Conservation (phyloP, 1,140 invertebrate species). For the Neodiprion pinetum region DNA sequence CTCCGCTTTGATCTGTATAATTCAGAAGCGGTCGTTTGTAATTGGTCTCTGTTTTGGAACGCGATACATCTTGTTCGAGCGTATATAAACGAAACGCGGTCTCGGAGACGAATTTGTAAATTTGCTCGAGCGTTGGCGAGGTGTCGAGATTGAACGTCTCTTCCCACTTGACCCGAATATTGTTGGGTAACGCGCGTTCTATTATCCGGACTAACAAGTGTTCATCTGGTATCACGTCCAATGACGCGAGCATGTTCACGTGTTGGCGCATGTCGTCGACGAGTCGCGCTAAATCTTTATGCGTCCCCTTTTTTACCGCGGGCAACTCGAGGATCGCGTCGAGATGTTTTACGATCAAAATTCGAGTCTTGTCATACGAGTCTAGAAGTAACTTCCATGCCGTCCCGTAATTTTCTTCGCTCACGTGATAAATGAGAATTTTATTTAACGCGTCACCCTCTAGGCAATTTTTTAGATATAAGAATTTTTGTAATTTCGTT, state of each 20-base stretch:
- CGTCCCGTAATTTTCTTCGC: slow-evolving; percentile 28
- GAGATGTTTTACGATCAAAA: slow-evolving; percentile 28
- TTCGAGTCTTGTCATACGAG: slow-evolving; percentile 26
- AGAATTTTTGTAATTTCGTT: slow-evolving; percentile 13
- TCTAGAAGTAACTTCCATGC: slow-evolving; percentile 29
- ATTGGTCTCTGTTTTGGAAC: neutral
- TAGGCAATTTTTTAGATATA: slow-evolving; percentile 28
- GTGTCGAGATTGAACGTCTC: neutral
- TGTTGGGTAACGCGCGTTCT: slow-evolving; percentile 20
- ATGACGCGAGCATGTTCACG: slow-evolving; percentile 26
- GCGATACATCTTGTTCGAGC: slow-evolving; percentile 6
- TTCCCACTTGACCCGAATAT: slow-evolving; percentile 28
- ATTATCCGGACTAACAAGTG: slow-evolving; percentile 11
- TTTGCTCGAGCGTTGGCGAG: slow-evolving; percentile 11
- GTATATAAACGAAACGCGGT: slow-evolving; percentile 14
- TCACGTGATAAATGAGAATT: neutral
- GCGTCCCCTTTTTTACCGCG: slow-evolving; percentile 15
- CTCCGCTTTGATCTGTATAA: slow-evolving; percentile 12
- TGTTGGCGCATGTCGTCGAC: slow-evolving; percentile 24
- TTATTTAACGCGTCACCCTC: slow-evolving; percentile 20
- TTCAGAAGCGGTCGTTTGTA: neutral
- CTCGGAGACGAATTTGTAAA: slow-evolving; percentile 20
- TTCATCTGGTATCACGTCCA: slow-evolving; percentile 19
- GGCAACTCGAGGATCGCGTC: slow-evolving; percentile 26
- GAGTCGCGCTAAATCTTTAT: slow-evolving; percentile 22